Base-by-base conservation (phyloP, 2,797 vertebrate genomes). In the Rhinoraja longicauda region DNA sequence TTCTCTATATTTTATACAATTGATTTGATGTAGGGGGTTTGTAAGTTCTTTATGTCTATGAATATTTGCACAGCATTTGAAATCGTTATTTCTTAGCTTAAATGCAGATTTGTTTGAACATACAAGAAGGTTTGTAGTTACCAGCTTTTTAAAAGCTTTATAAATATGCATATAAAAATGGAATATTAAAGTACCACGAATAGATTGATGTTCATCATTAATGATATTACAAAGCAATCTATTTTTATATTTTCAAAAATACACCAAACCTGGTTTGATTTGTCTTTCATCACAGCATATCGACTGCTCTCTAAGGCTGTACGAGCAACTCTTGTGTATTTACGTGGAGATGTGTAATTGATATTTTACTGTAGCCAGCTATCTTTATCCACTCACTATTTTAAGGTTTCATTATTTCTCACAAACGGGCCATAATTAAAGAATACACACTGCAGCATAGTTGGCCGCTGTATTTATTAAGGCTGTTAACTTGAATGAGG, bases 281-380 rank as follows among this genome's bases (percentile, higher is more conserved):
- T 92, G 32, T 75, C 36, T 92, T 92, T 92, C 53, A 26, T 53
- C 67, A 75, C 70, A 72, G 70, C 67, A 53, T 73, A 29, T 92
- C 29, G 70, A 92, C 70, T 92, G 36, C 67, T 26, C 67, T 92
- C 70, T 53, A 92, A 75, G 59, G 90, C 39, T 73, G 67, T 10
- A 92, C 36, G 73, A 92, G 39, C 84, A 88, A 88, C 84, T 88
- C 88, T 72, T 39, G 72, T 92, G 70, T 53, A 92, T 92, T 92
- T 92, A 90, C 90, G 92, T 92, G 90, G 90, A 73, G 90, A 92
- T 92, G 24, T 29, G 90, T 92, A 73, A 92, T 73, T 92, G 36
- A 92, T 92, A 92, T 92, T 92, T 92, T 75, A 92, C 72, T 92
- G 36, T 36, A 92, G 67, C 70, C 45, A 75, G 90, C 39, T 73